Base-by-base conservation (phyloP, 2,888 invertebrate genomes). In the Coelopa pilipes region DNA sequence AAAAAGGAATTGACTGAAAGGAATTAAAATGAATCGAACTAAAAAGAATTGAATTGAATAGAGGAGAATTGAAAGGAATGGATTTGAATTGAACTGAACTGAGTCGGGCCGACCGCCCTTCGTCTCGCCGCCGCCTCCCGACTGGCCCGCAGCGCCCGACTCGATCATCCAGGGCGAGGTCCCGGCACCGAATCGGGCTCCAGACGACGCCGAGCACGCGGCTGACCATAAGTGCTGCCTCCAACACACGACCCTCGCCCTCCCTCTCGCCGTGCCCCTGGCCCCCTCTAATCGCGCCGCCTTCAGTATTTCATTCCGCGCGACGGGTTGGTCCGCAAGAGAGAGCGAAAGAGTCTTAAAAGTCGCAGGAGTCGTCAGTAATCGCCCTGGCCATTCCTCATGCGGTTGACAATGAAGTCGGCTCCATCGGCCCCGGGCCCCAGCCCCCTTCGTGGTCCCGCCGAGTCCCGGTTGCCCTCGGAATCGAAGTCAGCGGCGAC, bases 381-480 rank as follows among this genome's bases (percentile, higher is more conserved):
- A 73, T 70, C 75, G 73, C 67, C 67, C 12, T 47, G 70, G 67
- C 45, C 73, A 73, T 73, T 70, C 71, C 70, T 70, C 72, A 70
- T 67, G 75, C 70, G 55, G 62, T 70, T 73, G 73, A 70, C 75
- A 75, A 73, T 75, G 70, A 74, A 70, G 70, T 70, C 57, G 73
- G 70, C 65, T 34, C 4, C 34, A 34, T 34, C 34, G 34, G n/a
- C n/a, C n/a, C n/a, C n/a, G n/a, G n/a, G n/a, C n/a, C n/a, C n/a
- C n/a, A n/a, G n/a, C n/a, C n/a, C n/a, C n/a, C 34, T 34, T 34
- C 34, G 4, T 34, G 4, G 4, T 34, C 34, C 34, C 2, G 2
- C 34, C 34, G 34, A 7, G 34, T n/a, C n/a, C 34, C 34, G 7
- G 7, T 2, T 7, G 7, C 34, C 2, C 34, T 34, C 34, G 34